Percentiles rank a stretch among this genome's conserved stretches.
Evolutionary conservation across 2,888 invertebrate species (phyloP).

Genomic region (Anticlea derivata): DNA sequence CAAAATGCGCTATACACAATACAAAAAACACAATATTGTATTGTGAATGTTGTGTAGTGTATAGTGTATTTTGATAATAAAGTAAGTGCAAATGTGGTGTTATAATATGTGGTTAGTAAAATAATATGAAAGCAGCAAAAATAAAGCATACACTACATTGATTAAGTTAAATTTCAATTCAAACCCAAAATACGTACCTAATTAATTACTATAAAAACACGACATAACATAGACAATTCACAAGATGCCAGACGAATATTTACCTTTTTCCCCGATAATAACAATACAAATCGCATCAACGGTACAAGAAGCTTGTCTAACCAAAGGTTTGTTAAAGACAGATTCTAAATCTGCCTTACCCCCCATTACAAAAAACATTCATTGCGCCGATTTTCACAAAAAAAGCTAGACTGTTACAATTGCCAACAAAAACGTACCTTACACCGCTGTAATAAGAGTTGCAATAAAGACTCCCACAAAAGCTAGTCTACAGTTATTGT

Average conservation of each 20-base stretch:
- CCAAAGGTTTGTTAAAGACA: background rate
- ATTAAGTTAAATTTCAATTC: no score
- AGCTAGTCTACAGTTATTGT: constrained; percentile 12
- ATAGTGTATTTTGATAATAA: background rate
- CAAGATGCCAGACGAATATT: background rate
- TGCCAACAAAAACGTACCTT: constrained; percentile 16
- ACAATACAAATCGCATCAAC: constrained; percentile 8
- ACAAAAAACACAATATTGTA: no score
- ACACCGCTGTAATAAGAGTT: constrained; percentile 4
- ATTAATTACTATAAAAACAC: background rate
- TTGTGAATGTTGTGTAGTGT: no score
- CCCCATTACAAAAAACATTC: constrained; percentile 5
- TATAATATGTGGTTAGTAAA: constrained; percentile 15
- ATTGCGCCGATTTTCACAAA: constrained; percentile 12
- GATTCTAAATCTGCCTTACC: constrained; percentile 1
- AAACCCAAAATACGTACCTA: no score
- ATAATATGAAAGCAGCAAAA: constrained; percentile 2
- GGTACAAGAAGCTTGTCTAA: constrained; percentile 3
- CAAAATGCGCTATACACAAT: no score
- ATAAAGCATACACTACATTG: background rate
- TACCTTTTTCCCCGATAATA: background rate
- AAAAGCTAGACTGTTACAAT: constrained; percentile 13
- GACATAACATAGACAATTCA: background rate
- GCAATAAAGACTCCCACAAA: constrained; percentile 5
- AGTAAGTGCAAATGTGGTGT: constrained; percentile 13